Conservation (phyloP, 1,140 invertebrate species). For the Batillaria attramentaria region DNA sequence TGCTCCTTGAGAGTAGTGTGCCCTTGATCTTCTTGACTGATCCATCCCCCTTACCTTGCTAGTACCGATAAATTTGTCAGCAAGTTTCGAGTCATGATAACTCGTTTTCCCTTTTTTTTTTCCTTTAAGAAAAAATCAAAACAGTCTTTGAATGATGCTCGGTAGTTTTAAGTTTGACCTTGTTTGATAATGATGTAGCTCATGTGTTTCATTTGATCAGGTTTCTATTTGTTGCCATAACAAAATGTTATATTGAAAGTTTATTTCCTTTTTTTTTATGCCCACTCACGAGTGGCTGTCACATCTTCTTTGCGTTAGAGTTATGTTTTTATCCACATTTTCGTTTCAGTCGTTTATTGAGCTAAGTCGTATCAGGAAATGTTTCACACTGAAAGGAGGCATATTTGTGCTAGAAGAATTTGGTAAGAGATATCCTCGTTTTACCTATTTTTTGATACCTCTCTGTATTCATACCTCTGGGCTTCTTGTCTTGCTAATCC, state of each 20-base stretch:
- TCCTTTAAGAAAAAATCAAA: no score
- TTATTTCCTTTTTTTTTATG: conserved; percentile 23
- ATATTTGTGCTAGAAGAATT: conserved; percentile 96
- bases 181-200: neutral
- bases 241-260: neutral
- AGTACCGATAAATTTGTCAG: no score
- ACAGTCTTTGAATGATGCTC: no score
- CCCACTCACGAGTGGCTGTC: conserved; percentile 28
- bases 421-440: conserved; percentile 75
- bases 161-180: no score
- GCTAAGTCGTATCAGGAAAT: conserved; percentile 98
- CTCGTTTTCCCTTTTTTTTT: conserved; percentile 3
- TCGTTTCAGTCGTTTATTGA: conserved; percentile 97
- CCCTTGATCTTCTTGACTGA: no score
- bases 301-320: conserved; percentile 36
- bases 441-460: conserved; percentile 34
- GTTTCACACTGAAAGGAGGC: conserved; percentile 98
- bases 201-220: neutral
- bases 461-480: conserved; percentile 23
- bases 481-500: conserved; percentile 27
- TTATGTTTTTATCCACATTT: conserved; percentile 68
- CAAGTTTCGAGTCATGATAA: no score
- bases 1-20: no score
- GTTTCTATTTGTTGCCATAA: neutral
- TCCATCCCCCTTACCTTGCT: no score